Percentiles rank a stretch among this genome's conserved stretches.
Evolutionary conservation across 2,113 vertebrate species (phyloP).

Genomic region (Penelope pileata): DNA sequence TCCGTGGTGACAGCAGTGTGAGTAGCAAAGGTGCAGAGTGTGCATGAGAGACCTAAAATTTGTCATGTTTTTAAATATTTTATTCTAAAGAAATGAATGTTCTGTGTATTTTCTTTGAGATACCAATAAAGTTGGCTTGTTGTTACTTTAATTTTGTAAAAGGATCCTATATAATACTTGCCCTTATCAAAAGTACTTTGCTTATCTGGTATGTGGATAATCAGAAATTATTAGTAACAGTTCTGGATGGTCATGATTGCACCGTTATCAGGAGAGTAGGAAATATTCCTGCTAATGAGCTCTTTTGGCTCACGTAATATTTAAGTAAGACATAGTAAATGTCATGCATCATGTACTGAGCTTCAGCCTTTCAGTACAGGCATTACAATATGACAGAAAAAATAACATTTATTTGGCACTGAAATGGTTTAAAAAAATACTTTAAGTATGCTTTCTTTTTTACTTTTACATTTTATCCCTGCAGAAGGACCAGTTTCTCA

Average conservation of each 20-base stretch:
- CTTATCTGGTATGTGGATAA: background rate
- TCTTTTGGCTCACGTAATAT: background rate
- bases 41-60: background rate
- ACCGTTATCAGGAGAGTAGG: background rate
- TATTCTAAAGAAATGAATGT: background rate
- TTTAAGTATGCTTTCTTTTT: background rate
- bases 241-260: background rate
- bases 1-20: background rate
- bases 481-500: background rate
- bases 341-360: background rate
- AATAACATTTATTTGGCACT: background rate
- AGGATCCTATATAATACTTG: background rate
- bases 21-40: background rate
- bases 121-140: background rate
- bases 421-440: background rate
- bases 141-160: background rate
- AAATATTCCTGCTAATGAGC: background rate
- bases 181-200: background rate
- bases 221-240: slow-evolving; percentile 3
- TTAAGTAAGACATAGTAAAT: slow-evolving; percentile 1
- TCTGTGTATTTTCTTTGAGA: background rate
- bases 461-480: background rate
- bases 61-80: background rate
- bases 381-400: background rate
- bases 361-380: background rate